phyloP scores from a whole-genome alignment of 2,888 invertebrate species.

The Agapetus fuscipes region DNA sequence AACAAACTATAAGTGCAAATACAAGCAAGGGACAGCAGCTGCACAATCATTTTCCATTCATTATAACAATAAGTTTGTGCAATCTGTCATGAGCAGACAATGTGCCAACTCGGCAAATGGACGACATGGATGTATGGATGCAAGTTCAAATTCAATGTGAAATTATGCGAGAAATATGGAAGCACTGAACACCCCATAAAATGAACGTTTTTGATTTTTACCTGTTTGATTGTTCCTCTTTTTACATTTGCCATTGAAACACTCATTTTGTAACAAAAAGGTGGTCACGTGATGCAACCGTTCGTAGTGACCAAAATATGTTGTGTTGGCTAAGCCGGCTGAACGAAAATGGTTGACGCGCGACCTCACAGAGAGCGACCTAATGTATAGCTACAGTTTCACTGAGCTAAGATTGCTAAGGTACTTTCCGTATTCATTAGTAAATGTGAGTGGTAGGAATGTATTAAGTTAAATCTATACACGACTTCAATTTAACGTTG shows the following conservation, averaged over 20 bases:
- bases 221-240: constrained; percentile 20
- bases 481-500: no score
- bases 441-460: no score
- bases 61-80: constrained; percentile 10
- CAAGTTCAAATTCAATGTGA: constrained; percentile 1
- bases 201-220: constrained; percentile 3
- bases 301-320: background rate
- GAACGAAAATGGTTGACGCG: constrained; percentile 2
- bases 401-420: no score
- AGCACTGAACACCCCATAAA: constrained; percentile 1
- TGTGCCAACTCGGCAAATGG: constrained; percentile 19
- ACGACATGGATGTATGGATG: constrained; percentile 7
- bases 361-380: no score
- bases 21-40: no score
- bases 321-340: constrained; percentile 5
- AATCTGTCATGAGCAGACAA: constrained; percentile 10
- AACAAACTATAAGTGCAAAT: no score
- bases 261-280: constrained; percentile 8
- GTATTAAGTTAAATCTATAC: no score
- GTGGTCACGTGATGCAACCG: constrained; percentile 1
- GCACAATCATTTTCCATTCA: no score
- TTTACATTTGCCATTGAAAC: constrained; percentile 12
- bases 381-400: no score
- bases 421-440: no score
- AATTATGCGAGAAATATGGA: background rate